A percentile compares a stretch with the other conserved stretches of the same genome.
These are phyloP conservation scores for Hirundichthys speculiger DNA, from an alignment of 2,113 vertebrate species.

Conservation along the genomic window DNA sequence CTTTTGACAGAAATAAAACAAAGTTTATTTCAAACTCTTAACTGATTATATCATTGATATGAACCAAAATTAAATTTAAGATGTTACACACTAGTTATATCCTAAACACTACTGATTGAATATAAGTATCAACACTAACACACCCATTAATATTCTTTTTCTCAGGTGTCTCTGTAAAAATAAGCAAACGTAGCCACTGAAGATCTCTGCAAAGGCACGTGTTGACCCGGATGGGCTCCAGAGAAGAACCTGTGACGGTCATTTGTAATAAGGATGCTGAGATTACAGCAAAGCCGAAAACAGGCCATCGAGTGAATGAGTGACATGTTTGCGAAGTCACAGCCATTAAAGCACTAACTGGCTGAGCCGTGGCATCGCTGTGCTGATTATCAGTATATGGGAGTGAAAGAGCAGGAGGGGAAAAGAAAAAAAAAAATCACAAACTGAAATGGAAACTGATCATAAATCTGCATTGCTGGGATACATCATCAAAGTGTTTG, in stretches of 20 bases:
- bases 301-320: constrained; percentile 56
- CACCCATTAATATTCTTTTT: background rate
- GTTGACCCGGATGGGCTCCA: constrained; percentile 44
- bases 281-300: constrained; percentile 57
- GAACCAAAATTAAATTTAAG: too few relatives aligned
- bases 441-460: constrained; percentile 8
- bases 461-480: too few relatives aligned
- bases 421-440: constrained; percentile 1
- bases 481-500: too few relatives aligned
- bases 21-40: too few relatives aligned
- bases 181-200: constrained; percentile 30
- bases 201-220: constrained; percentile 35
- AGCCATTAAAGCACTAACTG: constrained; percentile 74
- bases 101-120: background rate
- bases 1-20: too few relatives aligned
- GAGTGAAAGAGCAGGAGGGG: too few relatives aligned
- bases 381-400: constrained; percentile 54
- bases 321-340: constrained; percentile 57
- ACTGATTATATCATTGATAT: too few relatives aligned
- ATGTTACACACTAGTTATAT: background rate
- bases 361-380: constrained; percentile 61
- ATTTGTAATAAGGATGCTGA: constrained; percentile 71
- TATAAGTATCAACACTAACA: constrained; percentile 16
- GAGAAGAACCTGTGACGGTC: constrained; percentile 48
- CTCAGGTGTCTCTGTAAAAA: constrained; percentile 15